phyloP scores from a whole-genome alignment of 2,888 invertebrate genomes.

The Cataglyphis rosenhaueri region DNA sequence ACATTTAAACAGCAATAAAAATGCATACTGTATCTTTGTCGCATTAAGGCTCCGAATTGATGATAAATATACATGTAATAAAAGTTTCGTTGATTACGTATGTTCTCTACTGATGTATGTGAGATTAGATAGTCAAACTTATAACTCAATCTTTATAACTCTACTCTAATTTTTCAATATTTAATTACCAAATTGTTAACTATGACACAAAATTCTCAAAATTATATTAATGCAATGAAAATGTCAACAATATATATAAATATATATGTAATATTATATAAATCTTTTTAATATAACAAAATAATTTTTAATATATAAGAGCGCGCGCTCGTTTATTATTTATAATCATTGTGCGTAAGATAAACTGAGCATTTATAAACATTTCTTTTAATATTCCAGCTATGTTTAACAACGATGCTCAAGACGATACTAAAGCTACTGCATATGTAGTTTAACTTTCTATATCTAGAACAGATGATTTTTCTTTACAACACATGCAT shows the following conservation, averaged over 20 bases:
- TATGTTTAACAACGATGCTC: not conserved
- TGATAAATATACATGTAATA: slow-evolving; percentile 10
- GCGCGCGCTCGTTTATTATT: not conserved
- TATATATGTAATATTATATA: not conserved
- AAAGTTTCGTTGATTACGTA: not conserved
- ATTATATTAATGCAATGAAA: not conserved
- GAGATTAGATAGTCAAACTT: too few relatives aligned
- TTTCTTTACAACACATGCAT: not conserved
- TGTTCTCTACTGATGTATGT: not conserved
- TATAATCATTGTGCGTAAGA: not conserved
- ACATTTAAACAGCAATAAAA: slow-evolving; percentile 31
- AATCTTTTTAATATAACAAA: not conserved
- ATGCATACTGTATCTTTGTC: not conserved
- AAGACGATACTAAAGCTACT: not conserved
- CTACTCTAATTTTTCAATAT: not conserved
- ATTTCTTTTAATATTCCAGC: not conserved
- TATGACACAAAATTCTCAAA: not conserved
- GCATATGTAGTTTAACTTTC: not conserved
- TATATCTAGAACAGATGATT: slow-evolving; percentile 15
- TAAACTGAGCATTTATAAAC: not conserved
- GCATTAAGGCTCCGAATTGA: not conserved
- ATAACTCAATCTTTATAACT: slow-evolving; percentile 1
- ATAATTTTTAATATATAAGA: not conserved
- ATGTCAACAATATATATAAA: not conserved
- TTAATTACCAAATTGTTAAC: not conserved